Evolutionary conservation across 2,797 vertebrate genomes (phyloP), one percentile per base, ranked within the genome.

Genomic region (Vespertilio murinus): DNA sequence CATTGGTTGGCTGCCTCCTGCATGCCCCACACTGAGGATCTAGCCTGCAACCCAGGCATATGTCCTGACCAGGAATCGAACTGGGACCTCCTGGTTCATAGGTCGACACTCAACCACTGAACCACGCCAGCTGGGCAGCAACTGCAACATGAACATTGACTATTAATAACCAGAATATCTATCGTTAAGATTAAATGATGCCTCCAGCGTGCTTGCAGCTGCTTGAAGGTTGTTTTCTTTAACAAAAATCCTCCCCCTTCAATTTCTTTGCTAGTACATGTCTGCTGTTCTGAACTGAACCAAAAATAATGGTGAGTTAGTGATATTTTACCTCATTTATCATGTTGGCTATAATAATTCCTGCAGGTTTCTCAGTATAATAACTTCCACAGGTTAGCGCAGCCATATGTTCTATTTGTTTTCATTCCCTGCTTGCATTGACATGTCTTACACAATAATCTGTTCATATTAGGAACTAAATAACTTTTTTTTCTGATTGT

Each of bases 161-260:
- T 64, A 33, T 88, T 92, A 78, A 45, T 75, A 90, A 47, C 35
- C 16, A 81, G n/a, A 73, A 45, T 69, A 47, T 47, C 6, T 78
- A 49, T 35, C 64, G 28, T 84, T 79, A 54, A 52, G 14, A 70
- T 78, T 67, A 45, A 67, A 73, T 73, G 35, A 30, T 65, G 23
- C 4, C 82, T 70, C 47, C 78, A 45, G 94, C 78, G 79, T 73
- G 13, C 22, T 35, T 77, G 64, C 80, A 18, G 45, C 42, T 74
- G 84, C 67, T 70, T 80, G 47, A 83, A 89, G 47, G 22, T 52
- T 89, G 33, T 95, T 93, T 73, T 90, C 73, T 91, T 87, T 64
- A 84, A 40, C 38, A 94, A 30, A 90, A 75, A 61, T 84, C 4
- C 7, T 77, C 71, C 30, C 30, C 28, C 40, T 93, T 94, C 22